Evolutionary conservation across 2,888 invertebrate species (phyloP), one percentile per base, ranked within the genome.

Genomic region (Drosophila kanekoi): DNA sequence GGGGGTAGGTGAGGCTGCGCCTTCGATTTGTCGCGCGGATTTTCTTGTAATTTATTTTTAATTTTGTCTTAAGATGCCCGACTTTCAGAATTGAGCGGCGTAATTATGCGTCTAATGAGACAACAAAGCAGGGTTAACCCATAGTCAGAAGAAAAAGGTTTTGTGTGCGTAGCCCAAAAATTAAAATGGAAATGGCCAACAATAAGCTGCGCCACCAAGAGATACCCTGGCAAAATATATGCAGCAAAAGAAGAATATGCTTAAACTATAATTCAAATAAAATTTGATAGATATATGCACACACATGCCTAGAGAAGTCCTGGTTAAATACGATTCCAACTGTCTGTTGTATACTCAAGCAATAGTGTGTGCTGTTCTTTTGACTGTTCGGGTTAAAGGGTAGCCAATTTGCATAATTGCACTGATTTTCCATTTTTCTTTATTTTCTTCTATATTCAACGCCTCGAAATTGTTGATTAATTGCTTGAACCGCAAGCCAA

Each of bases 71-170:
- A 71, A 72, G 77, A 73, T 68, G 61, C 58, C 61, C 35, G 47
- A 38, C 45, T 44, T 47, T n/a, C 48, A 51, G 56, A 59, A 65
- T 65, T 68, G 87, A 76, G 78, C 70, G 38, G 60, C 79, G 81
- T 83, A 86, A 86, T 86, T 87, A 86, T 77, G 79, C 79, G 85
- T 72, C 81, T 86, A 86, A 86, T 87, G 86, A 86, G 85, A 83
- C 88, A 87, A 87, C 83, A 79, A 87, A 83, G 85, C 74, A 68
- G 79, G 81, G 70, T 68, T 64, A 57, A 62, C 28, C 47, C 47
- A 35, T 11, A 47, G 52, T 16, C 37, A 40, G 1, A 8, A 23
- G 3, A 18, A 60, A 62, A 61, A 44, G 63, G 62, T 35, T 35
- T 60, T 61, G 35, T n/a, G 8, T n/a, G 37, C 8, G 14, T 16